Conservation (phyloP, 2,888 invertebrate species). For the Stegophylla sp. region DNA sequence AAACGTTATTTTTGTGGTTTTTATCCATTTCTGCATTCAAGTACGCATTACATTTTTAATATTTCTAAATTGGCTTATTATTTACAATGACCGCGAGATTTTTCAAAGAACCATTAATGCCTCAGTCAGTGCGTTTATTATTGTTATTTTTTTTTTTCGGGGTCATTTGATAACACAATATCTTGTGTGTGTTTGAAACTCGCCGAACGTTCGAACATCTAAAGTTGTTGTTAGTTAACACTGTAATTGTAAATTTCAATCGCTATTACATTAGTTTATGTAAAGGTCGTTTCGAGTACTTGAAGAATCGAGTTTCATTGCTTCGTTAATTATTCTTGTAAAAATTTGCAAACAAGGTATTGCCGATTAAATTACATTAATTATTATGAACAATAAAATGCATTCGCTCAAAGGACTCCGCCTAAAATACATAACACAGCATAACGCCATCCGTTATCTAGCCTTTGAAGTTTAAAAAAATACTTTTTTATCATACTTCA, state of each 20-base stretch:
- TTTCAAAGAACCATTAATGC: constrained; percentile 3
- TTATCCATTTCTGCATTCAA: not conserved
- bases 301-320: not conserved
- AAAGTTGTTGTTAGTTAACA: not conserved
- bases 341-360: not conserved
- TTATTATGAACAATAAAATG: not conserved
- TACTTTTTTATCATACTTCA: not conserved
- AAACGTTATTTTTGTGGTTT: not conserved
- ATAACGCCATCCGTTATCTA: not conserved
- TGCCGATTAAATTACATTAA: constrained; percentile 11
- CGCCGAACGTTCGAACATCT: too few species aligned
- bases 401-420: not conserved
- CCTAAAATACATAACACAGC: too few species aligned
- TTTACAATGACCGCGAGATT: constrained; percentile 7
- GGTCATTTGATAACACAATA: constrained; percentile 2
- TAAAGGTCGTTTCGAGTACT: constrained; percentile 25
- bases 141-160: constrained; percentile 8
- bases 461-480: not conserved
- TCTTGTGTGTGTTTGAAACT: not conserved
- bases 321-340: constrained; percentile 10
- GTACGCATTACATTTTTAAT: not conserved
- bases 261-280: not conserved
- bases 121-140: not conserved
- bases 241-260: not conserved
- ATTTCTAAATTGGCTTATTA: not conserved